Base-by-base conservation (phyloP, 2,888 invertebrate species). In the Danaus chrysippus region DNA sequence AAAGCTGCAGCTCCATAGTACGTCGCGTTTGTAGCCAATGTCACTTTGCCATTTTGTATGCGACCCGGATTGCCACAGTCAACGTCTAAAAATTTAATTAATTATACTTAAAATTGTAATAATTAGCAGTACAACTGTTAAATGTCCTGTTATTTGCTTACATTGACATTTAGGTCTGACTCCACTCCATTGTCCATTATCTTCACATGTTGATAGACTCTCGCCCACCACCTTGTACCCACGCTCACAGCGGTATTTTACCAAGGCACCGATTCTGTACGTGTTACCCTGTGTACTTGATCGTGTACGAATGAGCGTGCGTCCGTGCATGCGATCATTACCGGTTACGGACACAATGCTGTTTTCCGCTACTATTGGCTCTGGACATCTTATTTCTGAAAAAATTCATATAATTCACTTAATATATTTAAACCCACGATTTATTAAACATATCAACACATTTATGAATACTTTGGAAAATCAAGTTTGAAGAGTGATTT, bases 201-300 rank as follows among this genome's bases (percentile, higher is more conserved):
- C 96, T 76, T 96, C 96, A 79, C 97, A 97, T 0, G 95, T 96
- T 59, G 96, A 95, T 53, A 97, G 82, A 56, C 96, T 95, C 76
- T 96, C 96, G 0, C 97, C 97, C 1, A 96, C 88, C 56, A 97
- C 95, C 83, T 96, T 96, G 85, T 97, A 97, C 0, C 97, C 97
- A 62, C 97, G 87, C 77, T 97, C 97, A 77, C 98, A 98, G 15
- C 97, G 92, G 80, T 97, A 98, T 80, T 97, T 97, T 0, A 96
- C 95, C 15, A 96, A 86, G 0, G 97, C 96, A 0, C 96, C 96
- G 68, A 97, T 96, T 62, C 96, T 95, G 84, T 96, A 97, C 0
- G 96, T 95, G 64, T 95, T 94, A 0, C 95, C 93, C 72, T 93
- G 94, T 1, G 92, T 91, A 63, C 92, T 93, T 58, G 95, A 95